These are phyloP conservation scores for Maniola hyperantus DNA, from an alignment of 2,888 invertebrate species.

Conservation along the genomic window DNA sequence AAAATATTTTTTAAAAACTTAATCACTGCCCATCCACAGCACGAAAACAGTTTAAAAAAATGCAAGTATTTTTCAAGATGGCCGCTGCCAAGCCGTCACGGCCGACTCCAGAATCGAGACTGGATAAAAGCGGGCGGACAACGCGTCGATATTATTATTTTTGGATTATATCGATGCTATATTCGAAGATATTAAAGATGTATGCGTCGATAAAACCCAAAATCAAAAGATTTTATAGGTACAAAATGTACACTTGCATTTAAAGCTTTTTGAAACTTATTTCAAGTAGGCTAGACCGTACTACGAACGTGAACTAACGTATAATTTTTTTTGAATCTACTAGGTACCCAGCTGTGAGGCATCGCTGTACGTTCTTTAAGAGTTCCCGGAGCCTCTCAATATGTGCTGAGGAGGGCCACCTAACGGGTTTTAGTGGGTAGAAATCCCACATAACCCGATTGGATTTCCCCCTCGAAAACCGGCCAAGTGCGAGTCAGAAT, in stretches of 20 bases:
- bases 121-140: constrained; percentile 35
- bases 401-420: no score
- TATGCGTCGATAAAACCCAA: constrained; percentile 21
- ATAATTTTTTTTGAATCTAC: no score
- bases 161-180: constrained; percentile 37
- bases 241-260: no score
- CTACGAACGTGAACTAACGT: no score
- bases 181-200: constrained; percentile 9
- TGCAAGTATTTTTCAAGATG: constrained; percentile 20
- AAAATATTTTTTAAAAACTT: no score
- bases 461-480: no score
- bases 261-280: not conserved
- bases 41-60: not conserved
- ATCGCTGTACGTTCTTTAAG: no score
- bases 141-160: constrained; percentile 37
- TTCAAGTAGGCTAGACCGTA: not conserved
- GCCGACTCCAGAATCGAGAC: constrained; percentile 38
- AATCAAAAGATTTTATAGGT: not conserved
- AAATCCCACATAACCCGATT: no score
- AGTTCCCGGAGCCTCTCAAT: no score
- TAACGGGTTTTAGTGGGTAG: no score
- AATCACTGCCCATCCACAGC: not conserved
- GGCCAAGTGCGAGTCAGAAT: no score
- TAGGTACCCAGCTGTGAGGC: no score
- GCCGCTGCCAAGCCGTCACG: constrained; percentile 33